Evolutionary conservation across 1,140 invertebrate genomes (phyloP).

Genomic region (Andricus grossulariae): DNA sequence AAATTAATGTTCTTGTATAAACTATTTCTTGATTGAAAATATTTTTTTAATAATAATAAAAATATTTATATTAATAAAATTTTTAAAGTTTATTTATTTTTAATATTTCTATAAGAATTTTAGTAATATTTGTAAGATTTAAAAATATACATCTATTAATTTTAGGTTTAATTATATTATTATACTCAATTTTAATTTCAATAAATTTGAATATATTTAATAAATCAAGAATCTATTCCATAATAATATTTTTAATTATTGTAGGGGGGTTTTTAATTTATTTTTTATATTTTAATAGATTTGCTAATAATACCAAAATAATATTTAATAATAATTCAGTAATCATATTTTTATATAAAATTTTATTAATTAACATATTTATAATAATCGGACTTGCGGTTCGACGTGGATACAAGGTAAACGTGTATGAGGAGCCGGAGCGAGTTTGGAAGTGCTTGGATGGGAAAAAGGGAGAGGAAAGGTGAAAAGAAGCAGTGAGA

Average conservation of each 20-base stretch:
- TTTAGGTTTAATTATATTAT: slow-evolving; percentile 74
- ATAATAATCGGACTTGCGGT: too few relatives aligned
- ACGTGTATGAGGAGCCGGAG: too few relatives aligned
- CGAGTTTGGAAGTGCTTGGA: too few relatives aligned
- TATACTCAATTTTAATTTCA: slow-evolving; percentile 72
- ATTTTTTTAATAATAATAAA: slow-evolving; percentile 37
- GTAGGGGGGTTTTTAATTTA: slow-evolving; percentile 77
- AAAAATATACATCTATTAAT: slow-evolving; percentile 67
- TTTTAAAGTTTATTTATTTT: slow-evolving; percentile 43
- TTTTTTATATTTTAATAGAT: slow-evolving; percentile 78
- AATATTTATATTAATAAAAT: slow-evolving; percentile 40
- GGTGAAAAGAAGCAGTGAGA: too few relatives aligned
- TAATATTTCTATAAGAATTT: slow-evolving; percentile 74
- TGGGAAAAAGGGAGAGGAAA: too few relatives aligned
- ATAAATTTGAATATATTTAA: slow-evolving; percentile 66
- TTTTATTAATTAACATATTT: slow-evolving; percentile 37
- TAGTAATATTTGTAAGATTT: slow-evolving; percentile 73
- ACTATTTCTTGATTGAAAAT: slow-evolving; percentile 73
- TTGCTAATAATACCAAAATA: slow-evolving; percentile 58
- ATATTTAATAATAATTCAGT: slow-evolving; percentile 38
- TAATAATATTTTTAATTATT: slow-evolving; percentile 73
- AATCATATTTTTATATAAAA: slow-evolving; percentile 36
- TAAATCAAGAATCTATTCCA: slow-evolving; percentile 50
- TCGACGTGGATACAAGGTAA: too few relatives aligned
- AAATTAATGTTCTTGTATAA: slow-evolving; percentile 78